Percentiles rank a stretch among this genome's conserved stretches.
Conservation (phyloP, 2,113 vertebrate genomes). For the Regulus satrapa region DNA sequence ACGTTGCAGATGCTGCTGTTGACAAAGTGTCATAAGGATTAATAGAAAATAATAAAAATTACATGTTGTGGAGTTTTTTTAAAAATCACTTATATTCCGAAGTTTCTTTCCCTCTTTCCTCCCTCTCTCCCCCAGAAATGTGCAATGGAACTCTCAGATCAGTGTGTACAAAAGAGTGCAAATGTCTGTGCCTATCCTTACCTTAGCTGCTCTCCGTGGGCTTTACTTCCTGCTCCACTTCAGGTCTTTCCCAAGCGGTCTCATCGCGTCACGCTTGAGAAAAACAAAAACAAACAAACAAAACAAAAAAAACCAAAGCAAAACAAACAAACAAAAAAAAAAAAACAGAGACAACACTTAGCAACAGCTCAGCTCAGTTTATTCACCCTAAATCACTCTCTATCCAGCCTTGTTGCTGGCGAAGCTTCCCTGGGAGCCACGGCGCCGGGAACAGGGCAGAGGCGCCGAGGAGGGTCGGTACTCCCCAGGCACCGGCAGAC, state of each 20-base stretch:
- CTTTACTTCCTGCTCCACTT: background rate
- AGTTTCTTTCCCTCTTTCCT: background rate
- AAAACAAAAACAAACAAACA: too few species aligned
- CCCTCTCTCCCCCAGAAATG: background rate
- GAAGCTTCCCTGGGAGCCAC: background rate
- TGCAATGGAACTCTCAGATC: background rate
- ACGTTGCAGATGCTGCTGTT: background rate
- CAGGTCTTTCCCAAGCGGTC: background rate
- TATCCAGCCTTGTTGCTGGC: background rate
- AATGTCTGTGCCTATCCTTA: background rate
- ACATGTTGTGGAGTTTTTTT: too few species aligned
- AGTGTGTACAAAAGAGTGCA: rapidly evolving
- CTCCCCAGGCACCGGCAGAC: background rate
- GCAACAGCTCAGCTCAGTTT: background rate
- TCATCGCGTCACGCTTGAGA: conserved; percentile 24
- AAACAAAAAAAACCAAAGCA: too few species aligned
- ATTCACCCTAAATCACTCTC: background rate
- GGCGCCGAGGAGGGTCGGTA: rapidly evolving
- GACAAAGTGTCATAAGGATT: background rate
- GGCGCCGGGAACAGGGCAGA: too few species aligned
- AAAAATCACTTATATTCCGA: background rate
- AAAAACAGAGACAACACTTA: background rate
- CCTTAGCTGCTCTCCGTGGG: background rate
- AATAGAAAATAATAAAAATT: background rate
- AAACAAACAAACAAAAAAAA: too few species aligned